phyloP scores from a whole-genome alignment of 2,888 invertebrate genomes.

The Liodrosophila aerea region DNA sequence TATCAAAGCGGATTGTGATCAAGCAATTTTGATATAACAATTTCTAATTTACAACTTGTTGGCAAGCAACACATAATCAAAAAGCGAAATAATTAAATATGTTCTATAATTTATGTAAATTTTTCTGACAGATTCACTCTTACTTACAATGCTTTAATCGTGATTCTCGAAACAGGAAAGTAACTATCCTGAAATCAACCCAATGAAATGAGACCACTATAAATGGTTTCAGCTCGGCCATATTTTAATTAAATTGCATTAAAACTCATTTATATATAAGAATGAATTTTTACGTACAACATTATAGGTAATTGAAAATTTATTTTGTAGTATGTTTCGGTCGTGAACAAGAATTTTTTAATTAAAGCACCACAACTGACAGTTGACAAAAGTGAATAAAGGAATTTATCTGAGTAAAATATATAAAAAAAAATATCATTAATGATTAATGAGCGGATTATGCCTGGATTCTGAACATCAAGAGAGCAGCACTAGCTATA shows the following conservation, averaged over 20 bases:
- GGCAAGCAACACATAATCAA: too few relatives aligned
- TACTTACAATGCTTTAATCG: too few relatives aligned
- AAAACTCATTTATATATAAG: neutral
- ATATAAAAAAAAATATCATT: slow-evolving; percentile 30
- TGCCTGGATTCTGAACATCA: slow-evolving; percentile 31
- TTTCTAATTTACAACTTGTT: too few relatives aligned
- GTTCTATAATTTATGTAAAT: too few relatives aligned
- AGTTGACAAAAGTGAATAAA: slow-evolving; percentile 25
- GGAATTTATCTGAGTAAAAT: slow-evolving; percentile 17
- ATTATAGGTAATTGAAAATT: too few relatives aligned
- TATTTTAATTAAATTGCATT: slow-evolving; percentile 5
- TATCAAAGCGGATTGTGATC: too few relatives aligned
- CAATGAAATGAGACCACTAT: neutral
- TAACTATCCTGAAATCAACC: neutral
- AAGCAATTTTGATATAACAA: too few relatives aligned
- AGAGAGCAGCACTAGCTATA: neutral
- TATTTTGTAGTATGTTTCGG: slow-evolving; percentile 11
- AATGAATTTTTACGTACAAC: too few relatives aligned
- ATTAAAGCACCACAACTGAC: slow-evolving; percentile 50
- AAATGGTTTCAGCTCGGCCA: neutral
- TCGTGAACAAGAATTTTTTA: slow-evolving; percentile 39
- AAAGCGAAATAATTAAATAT: too few relatives aligned
- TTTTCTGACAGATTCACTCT: too few relatives aligned
- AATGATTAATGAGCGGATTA: slow-evolving; percentile 43
- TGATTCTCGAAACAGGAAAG: neutral